Base-by-base conservation (phyloP, 2,888 invertebrate genomes). In the Muscina levida region DNA sequence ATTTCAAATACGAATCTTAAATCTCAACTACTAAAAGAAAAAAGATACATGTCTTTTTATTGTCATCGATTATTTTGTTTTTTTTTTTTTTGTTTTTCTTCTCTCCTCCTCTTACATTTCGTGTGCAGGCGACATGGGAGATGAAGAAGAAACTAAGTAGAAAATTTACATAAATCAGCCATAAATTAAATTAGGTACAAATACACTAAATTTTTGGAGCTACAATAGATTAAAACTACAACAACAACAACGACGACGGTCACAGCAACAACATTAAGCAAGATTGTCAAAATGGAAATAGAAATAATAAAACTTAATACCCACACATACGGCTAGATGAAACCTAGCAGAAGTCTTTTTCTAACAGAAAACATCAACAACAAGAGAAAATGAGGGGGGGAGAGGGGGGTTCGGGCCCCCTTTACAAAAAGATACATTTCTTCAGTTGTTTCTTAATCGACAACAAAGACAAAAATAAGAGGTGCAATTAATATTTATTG, bases 121-220 rank as follows among this genome's bases (percentile, higher is more conserved):
- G 44, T 13, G 44, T 37, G 11, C 13, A 53, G 31, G 44, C 59
- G 31, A 31, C 31, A 31, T 31, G 31, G 56, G 56, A 56, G 13
- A 73, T 65, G 66, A 66, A 67, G 59, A 82, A 78, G 70, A 78
- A 76, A 62, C 51, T 62, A 56, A 73, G 72, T 59, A 79, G 73
- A 78, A 67, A 80, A 84, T 83, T 83, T 80, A 78, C 83, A 83
- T 83, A 83, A 82, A 83, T 80, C 70, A 77, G 76, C 80, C 75
- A 83, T 83, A 83, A 82, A 83, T 82, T 82, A 82, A 82, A 82
- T 82, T 79, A 83, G 82, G 77, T 82, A 83, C 79, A 79, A 79
- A 62, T 37, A 59, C 72, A 82, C 72, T 75, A 70, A 51, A 75
- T 70, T 48, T 42, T 62, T 62, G 22, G 42, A 62, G 22, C 53